Percentiles rank a stretch among this genome's conserved stretches.
These are phyloP conservation scores for Sylvia atricapilla DNA, from an alignment of 2,113 vertebrate species.

Conservation along the genomic window DNA sequence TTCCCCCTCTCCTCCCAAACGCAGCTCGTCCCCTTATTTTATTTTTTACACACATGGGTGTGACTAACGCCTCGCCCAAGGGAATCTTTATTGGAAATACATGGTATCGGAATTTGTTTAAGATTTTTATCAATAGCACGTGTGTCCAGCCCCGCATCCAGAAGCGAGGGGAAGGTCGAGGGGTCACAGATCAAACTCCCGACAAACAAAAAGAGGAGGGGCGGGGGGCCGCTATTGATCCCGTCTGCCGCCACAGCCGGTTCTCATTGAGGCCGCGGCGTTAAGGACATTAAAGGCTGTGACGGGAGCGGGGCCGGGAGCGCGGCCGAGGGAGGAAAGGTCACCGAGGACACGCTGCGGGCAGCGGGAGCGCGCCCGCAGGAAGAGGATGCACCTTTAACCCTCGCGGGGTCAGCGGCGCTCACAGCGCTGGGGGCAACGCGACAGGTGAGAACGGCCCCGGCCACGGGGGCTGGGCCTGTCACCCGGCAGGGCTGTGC, in stretches of 20 bases:
- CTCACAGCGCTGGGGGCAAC: background rate
- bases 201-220: slow-evolving; percentile 33
- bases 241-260: slow-evolving; percentile 74
- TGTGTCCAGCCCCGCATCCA: slow-evolving; percentile 75
- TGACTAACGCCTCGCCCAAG: slow-evolving; percentile 82
- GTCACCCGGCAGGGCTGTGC: background rate
- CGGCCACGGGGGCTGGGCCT: background rate
- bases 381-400: slow-evolving; percentile 58
- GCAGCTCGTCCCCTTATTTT: background rate
- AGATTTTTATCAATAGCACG: slow-evolving; percentile 95
- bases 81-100: slow-evolving; percentile 69
- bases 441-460: slow-evolving; percentile 55
- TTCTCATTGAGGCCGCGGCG: slow-evolving; percentile 74
- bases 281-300: slow-evolving; percentile 57
- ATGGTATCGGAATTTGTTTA: slow-evolving; percentile 64
- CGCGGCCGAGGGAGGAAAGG: slow-evolving; percentile 57
- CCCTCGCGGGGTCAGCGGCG: slow-evolving; percentile 4
- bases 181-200: slow-evolving; percentile 71
- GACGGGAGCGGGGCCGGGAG: slow-evolving; percentile 37
- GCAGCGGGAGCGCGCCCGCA: slow-evolving; percentile 23
- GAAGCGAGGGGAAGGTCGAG: slow-evolving; percentile 74
- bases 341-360: slow-evolving; percentile 61
- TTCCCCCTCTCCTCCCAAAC: background rate
- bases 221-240: slow-evolving; percentile 61
- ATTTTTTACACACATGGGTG: slow-evolving; percentile 71